These are phyloP conservation scores for Palloptera scutellata DNA, from an alignment of 2,888 invertebrate species.

Conservation along the genomic window DNA sequence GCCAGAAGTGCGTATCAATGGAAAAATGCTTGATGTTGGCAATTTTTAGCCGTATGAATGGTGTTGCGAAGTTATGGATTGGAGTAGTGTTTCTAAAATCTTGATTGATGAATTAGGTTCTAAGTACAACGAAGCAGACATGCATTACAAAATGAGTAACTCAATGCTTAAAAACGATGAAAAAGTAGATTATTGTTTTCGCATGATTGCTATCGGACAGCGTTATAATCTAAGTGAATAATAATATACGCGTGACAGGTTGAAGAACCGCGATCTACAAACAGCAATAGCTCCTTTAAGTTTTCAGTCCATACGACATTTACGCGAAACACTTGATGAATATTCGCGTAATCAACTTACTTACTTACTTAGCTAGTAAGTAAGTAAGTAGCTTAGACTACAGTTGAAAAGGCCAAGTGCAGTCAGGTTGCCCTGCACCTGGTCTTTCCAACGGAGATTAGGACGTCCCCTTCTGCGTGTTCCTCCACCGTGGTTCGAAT, in stretches of 20 bases:
- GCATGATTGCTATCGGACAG: slow-evolving; percentile 2
- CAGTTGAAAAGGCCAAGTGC: too few relatives aligned
- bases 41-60: slow-evolving; percentile 17
- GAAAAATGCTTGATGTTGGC: slow-evolving; percentile 25
- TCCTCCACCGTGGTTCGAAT: too few relatives aligned
- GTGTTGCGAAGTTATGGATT: slow-evolving; percentile 21
- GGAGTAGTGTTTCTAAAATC: slow-evolving; percentile 5
- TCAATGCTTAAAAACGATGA: slow-evolving; percentile 20
- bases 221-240: slow-evolving; percentile 10
- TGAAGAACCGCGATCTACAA: too few relatives aligned
- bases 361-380: too few relatives aligned
- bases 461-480: too few relatives aligned
- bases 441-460: too few relatives aligned
- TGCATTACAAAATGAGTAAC: slow-evolving; percentile 13
- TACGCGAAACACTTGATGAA: background rate
- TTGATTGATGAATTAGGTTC: slow-evolving; percentile 15
- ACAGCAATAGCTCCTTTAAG: too few relatives aligned
- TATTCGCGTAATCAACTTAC: background rate
- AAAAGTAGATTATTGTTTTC: slow-evolving; percentile 27
- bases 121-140: slow-evolving; percentile 16
- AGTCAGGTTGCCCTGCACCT: too few relatives aligned
- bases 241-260: slow-evolving; percentile 10
- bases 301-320: slow-evolving; percentile 8
- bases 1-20: slow-evolving; percentile 21
- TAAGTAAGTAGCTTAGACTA: too few relatives aligned